These are phyloP conservation scores for Patella depressa DNA, from an alignment of 2,888 invertebrate genomes.

Conservation along the genomic window DNA sequence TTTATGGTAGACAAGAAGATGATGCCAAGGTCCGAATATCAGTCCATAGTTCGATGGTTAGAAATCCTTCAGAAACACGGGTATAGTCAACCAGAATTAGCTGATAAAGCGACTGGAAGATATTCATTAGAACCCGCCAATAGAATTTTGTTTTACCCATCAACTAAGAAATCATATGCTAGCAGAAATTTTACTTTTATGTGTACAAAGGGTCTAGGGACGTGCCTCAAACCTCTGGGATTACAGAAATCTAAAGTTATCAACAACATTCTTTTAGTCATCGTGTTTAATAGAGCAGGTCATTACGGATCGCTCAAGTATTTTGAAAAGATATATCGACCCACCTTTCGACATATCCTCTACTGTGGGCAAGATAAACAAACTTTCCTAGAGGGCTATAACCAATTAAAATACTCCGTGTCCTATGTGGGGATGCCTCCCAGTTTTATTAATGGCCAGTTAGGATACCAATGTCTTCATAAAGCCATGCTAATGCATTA, in stretches of 20 bases:
- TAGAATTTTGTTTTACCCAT: not conserved
- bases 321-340: slow-evolving; percentile 5
- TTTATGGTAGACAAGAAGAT: not conserved
- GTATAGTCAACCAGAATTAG: not conserved
- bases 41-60: not conserved
- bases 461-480: slow-evolving; percentile 13
- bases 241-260: not conserved
- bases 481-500: slow-evolving; percentile 12
- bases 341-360: not conserved
- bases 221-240: not conserved
- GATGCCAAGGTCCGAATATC: not conserved
- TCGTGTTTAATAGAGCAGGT: not conserved
- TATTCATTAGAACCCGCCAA: not conserved
- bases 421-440: not conserved
- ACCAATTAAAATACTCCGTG: not conserved
- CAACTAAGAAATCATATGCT: not conserved
- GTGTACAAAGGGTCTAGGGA: not conserved
- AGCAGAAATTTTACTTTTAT: not conserved
- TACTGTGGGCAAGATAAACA: slow-evolving; percentile 1
- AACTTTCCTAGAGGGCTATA: not conserved
- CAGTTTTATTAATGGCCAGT: not conserved
- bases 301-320: slow-evolving; percentile 3
- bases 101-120: not conserved
- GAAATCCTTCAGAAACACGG: not conserved
- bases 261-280: not conserved